Percentiles rank a stretch among this genome's conserved stretches.
Conservation (phyloP, 2,113 vertebrate species). For the Pagrus major region DNA sequence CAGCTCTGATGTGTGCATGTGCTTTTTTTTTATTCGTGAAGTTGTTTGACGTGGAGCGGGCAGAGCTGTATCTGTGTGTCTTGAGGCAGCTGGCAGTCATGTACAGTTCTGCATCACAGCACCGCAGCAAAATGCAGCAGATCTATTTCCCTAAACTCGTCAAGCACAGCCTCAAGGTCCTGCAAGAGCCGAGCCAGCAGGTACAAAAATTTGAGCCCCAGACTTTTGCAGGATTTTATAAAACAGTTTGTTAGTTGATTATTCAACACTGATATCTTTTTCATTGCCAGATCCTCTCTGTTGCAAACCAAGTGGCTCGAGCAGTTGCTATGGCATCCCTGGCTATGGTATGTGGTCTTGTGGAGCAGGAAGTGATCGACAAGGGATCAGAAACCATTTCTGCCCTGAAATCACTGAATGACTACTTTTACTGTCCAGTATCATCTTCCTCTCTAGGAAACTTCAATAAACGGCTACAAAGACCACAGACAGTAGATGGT, state of each 20-base stretch:
- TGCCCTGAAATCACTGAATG: constrained; percentile 75
- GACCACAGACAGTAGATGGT: constrained; percentile 80
- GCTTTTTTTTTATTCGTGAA: constrained; percentile 27
- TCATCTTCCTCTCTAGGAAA: constrained; percentile 61
- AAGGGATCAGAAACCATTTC: constrained; percentile 69
- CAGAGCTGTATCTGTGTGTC: constrained; percentile 88
- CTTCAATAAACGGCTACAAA: constrained; percentile 85
- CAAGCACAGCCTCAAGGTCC: constrained; percentile 79
- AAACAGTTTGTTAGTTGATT: constrained; percentile 5
- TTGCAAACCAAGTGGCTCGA: constrained; percentile 86
- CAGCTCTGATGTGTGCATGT: neutral
- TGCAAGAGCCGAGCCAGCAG: constrained; percentile 83
- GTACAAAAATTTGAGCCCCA: constrained; percentile 72
- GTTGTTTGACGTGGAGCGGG: constrained; percentile 84
- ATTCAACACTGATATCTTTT: constrained; percentile 25
- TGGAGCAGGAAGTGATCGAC: constrained; percentile 61
- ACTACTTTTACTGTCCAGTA: constrained; percentile 66
- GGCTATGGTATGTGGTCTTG: constrained; percentile 83
- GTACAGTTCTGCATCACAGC: constrained; percentile 69
- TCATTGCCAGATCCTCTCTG: constrained; percentile 79
- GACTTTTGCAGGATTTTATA: neutral
- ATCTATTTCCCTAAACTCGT: constrained; percentile 84
- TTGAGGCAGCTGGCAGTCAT: constrained; percentile 84
- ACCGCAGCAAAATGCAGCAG: constrained; percentile 68
- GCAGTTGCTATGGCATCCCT: constrained; percentile 88